Conservation (phyloP, 1,140 invertebrate species). For the Monochamus saltuarius region DNA sequence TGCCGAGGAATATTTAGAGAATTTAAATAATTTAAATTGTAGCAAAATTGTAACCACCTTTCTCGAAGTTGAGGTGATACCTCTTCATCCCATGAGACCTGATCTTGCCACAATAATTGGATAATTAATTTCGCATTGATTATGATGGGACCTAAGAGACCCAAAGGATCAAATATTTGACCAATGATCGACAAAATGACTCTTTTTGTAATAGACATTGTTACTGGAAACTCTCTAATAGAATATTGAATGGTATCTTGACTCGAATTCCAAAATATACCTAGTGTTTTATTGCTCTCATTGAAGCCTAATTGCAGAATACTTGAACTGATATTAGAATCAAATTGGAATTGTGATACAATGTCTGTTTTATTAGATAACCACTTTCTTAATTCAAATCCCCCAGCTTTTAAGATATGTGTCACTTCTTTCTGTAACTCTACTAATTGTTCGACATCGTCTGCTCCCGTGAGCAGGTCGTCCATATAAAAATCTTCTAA, state of each 20-base stretch:
- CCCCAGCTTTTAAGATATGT: not conserved
- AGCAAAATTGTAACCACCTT: slow-evolving; percentile 1
- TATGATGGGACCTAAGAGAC: slow-evolving; percentile 8
- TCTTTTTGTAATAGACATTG: not conserved
- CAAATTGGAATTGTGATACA: not conserved
- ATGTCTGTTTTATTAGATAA: slow-evolving; percentile 2
- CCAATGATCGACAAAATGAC: slow-evolving; percentile 9
- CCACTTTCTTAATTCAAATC: slow-evolving; percentile 15
- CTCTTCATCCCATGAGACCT: slow-evolving; percentile 6
- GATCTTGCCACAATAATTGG: slow-evolving; percentile 10
- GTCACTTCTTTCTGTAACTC: slow-evolving; percentile 27
- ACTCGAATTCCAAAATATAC: slow-evolving; percentile 2
- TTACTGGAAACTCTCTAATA: no score
- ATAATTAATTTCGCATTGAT: slow-evolving; percentile 9
- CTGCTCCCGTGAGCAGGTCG: slow-evolving; percentile 47
- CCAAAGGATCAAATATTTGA: slow-evolving; percentile 17
- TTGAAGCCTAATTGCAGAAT: not conserved
- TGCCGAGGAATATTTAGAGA: not conserved
- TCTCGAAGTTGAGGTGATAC: not conserved
- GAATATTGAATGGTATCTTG: slow-evolving; percentile 4
- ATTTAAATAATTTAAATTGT: not conserved
- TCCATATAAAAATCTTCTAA: slow-evolving; percentile 51
- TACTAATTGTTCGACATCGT: slow-evolving; percentile 28
- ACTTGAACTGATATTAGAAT: not conserved
- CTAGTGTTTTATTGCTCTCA: slow-evolving; percentile 1